Evolutionary conservation across 2,113 vertebrate species (phyloP).

Genomic region (Thalassarche chlororhynchos): DNA sequence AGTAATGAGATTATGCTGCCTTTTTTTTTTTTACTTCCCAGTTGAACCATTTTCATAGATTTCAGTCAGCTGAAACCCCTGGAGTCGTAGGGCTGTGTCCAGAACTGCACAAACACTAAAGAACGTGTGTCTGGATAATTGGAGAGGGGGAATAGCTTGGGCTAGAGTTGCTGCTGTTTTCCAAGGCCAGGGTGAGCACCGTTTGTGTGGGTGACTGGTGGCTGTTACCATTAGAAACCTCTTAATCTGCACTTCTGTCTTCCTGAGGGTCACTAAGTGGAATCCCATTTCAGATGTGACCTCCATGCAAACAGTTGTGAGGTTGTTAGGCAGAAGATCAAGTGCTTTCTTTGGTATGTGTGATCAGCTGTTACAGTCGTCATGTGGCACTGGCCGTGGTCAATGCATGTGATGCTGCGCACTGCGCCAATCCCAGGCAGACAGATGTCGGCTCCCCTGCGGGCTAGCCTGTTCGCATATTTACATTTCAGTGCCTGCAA

Average conservation of each 20-base stretch:
- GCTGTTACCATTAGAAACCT: background rate
- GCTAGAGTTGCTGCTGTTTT: background rate
- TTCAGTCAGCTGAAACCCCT: background rate
- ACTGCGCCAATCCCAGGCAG: background rate
- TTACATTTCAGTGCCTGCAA: background rate
- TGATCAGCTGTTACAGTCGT: background rate
- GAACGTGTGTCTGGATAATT: background rate
- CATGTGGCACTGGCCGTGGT: accelerated
- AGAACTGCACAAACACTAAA: background rate
- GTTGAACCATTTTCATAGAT: background rate
- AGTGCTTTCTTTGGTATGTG: background rate
- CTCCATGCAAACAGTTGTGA: background rate
- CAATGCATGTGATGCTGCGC: accelerated
- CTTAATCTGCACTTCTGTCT: background rate
- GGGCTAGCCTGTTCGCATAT: background rate
- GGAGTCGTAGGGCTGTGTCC: background rate
- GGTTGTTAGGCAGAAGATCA: background rate
- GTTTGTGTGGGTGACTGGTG: background rate
- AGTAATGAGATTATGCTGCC: background rate
- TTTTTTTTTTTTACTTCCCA: background rate
- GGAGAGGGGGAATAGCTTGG: background rate
- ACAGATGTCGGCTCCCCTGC: background rate
- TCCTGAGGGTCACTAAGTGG: background rate
- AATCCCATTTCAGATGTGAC: background rate
- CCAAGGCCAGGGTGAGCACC: background rate